phyloP scores from a whole-genome alignment of 2,888 invertebrate species.

The Ischnura elegans region DNA sequence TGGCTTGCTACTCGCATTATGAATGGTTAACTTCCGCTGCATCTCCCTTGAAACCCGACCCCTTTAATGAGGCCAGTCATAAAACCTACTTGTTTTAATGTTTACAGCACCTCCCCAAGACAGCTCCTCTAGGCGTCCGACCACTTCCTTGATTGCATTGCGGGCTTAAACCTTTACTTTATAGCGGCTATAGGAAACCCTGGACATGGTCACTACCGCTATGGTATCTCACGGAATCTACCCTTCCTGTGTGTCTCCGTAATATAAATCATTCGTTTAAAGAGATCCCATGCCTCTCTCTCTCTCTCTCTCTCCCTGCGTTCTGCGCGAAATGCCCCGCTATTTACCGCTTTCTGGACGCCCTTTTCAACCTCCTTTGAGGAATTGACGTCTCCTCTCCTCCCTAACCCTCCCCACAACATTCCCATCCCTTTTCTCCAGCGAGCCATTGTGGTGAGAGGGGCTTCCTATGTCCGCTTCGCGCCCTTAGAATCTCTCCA shows the following conservation, averaged over 20 bases:
- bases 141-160: too few relatives aligned
- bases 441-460: background rate
- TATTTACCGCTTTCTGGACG: background rate
- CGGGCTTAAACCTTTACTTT: background rate
- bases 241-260: background rate
- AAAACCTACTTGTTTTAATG: background rate
- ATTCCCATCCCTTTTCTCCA: background rate
- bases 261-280: conserved; percentile 5
- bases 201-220: background rate
- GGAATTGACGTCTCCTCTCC: background rate
- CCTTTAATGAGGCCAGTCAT: too few relatives aligned
- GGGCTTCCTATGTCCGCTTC: background rate
- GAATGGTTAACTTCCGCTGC: too few relatives aligned
- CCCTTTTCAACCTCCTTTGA: background rate
- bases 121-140: too few relatives aligned
- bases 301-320: background rate
- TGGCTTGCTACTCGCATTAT: too few relatives aligned
- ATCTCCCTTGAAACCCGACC: too few relatives aligned
- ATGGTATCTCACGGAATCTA: background rate
- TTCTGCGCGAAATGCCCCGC: background rate
- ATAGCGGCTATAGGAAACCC: background rate
- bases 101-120: background rate
- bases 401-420: background rate
- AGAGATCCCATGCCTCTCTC: background rate
- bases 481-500: background rate